A percentile compares a stretch with the other conserved stretches of the same genome.
Evolutionary conservation across 2,888 invertebrate genomes (phyloP).

Genomic region (Luperina testacea): DNA sequence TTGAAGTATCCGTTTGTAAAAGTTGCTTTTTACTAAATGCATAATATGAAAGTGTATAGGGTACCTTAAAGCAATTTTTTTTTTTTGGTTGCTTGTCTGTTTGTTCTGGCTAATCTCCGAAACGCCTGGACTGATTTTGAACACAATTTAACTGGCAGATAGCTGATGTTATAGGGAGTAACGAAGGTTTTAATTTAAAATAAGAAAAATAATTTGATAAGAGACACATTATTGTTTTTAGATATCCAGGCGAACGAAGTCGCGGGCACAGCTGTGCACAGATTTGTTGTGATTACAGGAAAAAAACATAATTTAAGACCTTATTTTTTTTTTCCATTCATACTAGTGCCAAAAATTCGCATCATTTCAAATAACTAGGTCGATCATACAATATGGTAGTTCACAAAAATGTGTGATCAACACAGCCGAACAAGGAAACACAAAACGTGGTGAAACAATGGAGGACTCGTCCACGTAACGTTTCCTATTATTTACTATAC

Average conservation of each 20-base stretch:
- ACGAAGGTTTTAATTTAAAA: background rate
- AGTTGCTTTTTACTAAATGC: background rate
- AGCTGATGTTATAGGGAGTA: too few species aligned
- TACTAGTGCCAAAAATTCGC: conserved; percentile 10
- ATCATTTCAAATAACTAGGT: conserved; percentile 44
- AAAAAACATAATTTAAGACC: background rate
- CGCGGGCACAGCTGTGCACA: background rate
- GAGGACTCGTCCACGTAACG: conserved; percentile 59
- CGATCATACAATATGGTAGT: conserved; percentile 63
- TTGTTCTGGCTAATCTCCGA: background rate
- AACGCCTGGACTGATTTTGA: background rate
- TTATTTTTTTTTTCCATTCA: too few species aligned
- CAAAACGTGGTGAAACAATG: conserved; percentile 53
- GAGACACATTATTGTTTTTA: background rate
- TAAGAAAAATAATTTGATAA: background rate
- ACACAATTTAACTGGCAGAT: background rate
- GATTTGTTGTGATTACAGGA: background rate
- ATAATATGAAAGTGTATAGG: background rate
- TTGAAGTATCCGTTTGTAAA: background rate
- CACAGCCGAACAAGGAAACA: conserved; percentile 54
- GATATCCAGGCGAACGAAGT: background rate
- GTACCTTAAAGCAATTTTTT: background rate
- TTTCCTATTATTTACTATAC: conserved; percentile 54
- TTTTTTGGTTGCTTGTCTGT: background rate
- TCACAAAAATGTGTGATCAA: conserved; percentile 63